phyloP scores from a whole-genome alignment of 92 coral and sea anemone species.

The Ricordea florida region DNA sequence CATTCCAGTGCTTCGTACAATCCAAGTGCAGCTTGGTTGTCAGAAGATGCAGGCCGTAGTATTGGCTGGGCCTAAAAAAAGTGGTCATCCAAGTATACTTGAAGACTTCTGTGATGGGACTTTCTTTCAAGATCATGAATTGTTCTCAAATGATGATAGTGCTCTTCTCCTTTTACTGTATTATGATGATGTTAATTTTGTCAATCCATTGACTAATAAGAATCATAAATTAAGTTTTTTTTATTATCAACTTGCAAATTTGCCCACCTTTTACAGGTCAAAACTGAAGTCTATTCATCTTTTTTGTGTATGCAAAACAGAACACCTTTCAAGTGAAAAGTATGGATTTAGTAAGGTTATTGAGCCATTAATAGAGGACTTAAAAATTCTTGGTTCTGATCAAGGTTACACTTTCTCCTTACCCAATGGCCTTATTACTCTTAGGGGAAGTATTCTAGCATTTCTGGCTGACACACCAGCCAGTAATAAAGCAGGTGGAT shows the following conservation, averaged over 20 bases:
- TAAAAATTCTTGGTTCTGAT: slow-evolving; percentile 31
- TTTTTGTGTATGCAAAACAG: slow-evolving; percentile 12
- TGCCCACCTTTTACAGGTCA: slow-evolving; percentile 13
- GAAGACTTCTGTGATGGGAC: slow-evolving; percentile 45
- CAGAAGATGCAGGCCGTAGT: slow-evolving; percentile 9
- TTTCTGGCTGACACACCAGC: slow-evolving; percentile 61
- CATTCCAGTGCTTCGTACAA: slow-evolving; percentile 29
- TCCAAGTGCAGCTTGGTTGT: slow-evolving; percentile 20
- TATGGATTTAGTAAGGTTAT: slow-evolving; percentile 22
- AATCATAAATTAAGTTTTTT: slow-evolving; percentile 22
- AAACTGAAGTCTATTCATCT: slow-evolving; percentile 35
- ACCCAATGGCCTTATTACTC: slow-evolving; percentile 6
- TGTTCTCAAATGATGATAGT: slow-evolving; percentile 35
- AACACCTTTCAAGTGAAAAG: slow-evolving; percentile 1
- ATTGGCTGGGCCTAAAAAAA: not conserved
- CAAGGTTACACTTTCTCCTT: not conserved
- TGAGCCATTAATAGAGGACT: slow-evolving; percentile 34
- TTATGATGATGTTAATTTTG: slow-evolving; percentile 34
- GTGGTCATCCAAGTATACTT: not conserved
- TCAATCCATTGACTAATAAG: slow-evolving; percentile 12
- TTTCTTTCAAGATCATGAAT: slow-evolving; percentile 20
- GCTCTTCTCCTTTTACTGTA: slow-evolving; percentile 5
- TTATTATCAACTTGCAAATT: slow-evolving; percentile 50
- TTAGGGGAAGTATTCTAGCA: slow-evolving; percentile 36
- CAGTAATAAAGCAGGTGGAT: slow-evolving; percentile 48